Base-by-base conservation (phyloP, 2,113 vertebrate genomes). In the Neoarius graeffei region DNA sequence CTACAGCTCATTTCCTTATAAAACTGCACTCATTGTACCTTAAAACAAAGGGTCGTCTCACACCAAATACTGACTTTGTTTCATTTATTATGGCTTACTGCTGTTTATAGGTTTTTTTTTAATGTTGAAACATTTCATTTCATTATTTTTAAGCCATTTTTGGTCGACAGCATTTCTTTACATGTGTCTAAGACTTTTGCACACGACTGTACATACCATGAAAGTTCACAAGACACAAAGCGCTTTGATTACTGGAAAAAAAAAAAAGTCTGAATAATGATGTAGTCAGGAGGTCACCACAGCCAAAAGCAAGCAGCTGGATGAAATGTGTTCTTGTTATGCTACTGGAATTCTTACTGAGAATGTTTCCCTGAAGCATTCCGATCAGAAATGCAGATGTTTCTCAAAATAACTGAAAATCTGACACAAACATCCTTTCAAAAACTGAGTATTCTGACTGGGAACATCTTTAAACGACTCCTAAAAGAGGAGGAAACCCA, bases 321-420 rank as follows among this genome's bases (percentile, higher is more conserved):
- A 27, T 56, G 25, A 56, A 71, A 57, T 23, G n/a, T 57, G 67
- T 59, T 85, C 66, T 57, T 84, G 48, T 84, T 69, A 84, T 71
- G 64, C n/a, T 71, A 25, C 82, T 67, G 82, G 25, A 84, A 84
- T 69, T 20, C 9, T 0, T 84, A 84, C 69, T n/a, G 23, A 56
- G 62, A 57, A 85, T 0, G 19, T 42, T 59, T 25, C 20, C 20
- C 30, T 35, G 30, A 85, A 74, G 84, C 54, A 60, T 74, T 48
- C 52, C 52, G 73, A 85, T 59, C 27, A 84, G 27, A 62, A 60
- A 85, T 15, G 60, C 56, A 48, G 10, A 60, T 11, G 5, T 14
- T 67, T 84, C 64, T 69, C 66, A 23, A 57, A 35, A 84, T 56
- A 56, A 71, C 17, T n/a, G 9, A 60, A 76, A 7, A 77, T 64